These are phyloP conservation scores for Sebastes vulpes DNA, from an alignment of 2,797 vertebrate genomes.

Conservation along the genomic window DNA sequence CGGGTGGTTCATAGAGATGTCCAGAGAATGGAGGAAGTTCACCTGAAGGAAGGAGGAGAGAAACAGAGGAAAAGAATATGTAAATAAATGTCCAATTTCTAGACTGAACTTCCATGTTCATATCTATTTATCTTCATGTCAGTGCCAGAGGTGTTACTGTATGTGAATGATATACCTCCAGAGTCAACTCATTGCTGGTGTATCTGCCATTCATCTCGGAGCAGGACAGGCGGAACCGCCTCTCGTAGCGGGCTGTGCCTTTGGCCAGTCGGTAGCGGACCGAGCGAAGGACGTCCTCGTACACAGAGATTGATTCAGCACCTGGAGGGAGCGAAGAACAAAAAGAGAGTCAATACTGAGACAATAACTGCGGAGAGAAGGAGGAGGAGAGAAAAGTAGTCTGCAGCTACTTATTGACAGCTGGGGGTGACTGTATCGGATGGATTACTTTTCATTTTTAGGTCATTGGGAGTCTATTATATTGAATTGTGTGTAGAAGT, in stretches of 20 bases:
- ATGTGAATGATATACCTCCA: constrained; percentile 87
- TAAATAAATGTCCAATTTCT: neutral
- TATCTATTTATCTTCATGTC: neutral
- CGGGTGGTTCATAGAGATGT: constrained; percentile 88
- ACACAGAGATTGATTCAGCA: constrained; percentile 96
- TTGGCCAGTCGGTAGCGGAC: constrained; percentile 91
- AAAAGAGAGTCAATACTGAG: constrained; percentile 21
- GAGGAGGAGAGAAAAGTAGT: neutral
- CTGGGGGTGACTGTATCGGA: neutral
- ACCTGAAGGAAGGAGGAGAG: constrained; percentile 67
- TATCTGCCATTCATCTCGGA: constrained; percentile 99
- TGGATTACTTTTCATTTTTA: constrained; percentile 4
- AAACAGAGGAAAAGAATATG: neutral
- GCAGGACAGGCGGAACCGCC: constrained; percentile 96
- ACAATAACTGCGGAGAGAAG: neutral
- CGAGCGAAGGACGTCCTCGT: constrained; percentile 95
- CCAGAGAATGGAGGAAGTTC: constrained; percentile 87
- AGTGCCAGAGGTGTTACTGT: neutral
- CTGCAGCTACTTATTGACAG: constrained; percentile 13
- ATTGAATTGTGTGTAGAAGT: neutral
- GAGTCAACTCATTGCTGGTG: constrained; percentile 96
- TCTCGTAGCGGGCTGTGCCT: constrained; percentile 93
- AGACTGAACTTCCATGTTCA: neutral
- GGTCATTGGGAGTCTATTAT: neutral
- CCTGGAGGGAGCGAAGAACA: constrained; percentile 78